Evolutionary conservation across 2,797 vertebrate genomes (phyloP).

Genomic region (Adelosebastes latens): DNA sequence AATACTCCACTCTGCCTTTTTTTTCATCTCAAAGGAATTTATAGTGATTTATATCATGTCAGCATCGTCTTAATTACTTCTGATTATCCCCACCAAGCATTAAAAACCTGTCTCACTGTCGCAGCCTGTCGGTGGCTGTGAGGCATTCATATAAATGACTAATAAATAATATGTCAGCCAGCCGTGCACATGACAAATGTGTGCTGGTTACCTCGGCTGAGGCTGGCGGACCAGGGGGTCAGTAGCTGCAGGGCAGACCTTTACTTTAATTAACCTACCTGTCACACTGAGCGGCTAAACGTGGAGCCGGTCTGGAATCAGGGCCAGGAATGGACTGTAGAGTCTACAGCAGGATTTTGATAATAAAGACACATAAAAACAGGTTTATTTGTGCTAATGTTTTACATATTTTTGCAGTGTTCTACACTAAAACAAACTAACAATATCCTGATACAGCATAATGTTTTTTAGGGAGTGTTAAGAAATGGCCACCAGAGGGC

Average conservation of each 20-base stretch:
- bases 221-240: constrained; percentile 53
- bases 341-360: not conserved
- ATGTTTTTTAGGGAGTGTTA: constrained; percentile 4
- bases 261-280: constrained; percentile 72
- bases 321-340: constrained; percentile 12
- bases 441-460: not conserved
- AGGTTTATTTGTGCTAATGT: not conserved
- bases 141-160: constrained; percentile 61
- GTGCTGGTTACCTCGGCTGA: constrained; percentile 43
- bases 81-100: constrained; percentile 34
- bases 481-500: constrained; percentile 65
- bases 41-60: constrained; percentile 15
- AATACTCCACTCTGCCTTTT: not conserved
- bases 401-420: not conserved
- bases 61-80: constrained; percentile 21
- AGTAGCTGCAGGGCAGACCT: constrained; percentile 66
- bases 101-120: constrained; percentile 34
- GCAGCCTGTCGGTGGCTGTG: constrained; percentile 20
- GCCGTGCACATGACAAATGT: constrained; percentile 60
- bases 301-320: constrained; percentile 22
- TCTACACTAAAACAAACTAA: not conserved
- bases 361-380: not conserved
- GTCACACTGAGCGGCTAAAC: constrained; percentile 46
- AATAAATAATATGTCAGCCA: constrained; percentile 69
- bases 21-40: not conserved